phyloP scores from a whole-genome alignment of 30 jellyfish, hydroid and myxozoan genomes.

The Chironex yamaguchii region DNA sequence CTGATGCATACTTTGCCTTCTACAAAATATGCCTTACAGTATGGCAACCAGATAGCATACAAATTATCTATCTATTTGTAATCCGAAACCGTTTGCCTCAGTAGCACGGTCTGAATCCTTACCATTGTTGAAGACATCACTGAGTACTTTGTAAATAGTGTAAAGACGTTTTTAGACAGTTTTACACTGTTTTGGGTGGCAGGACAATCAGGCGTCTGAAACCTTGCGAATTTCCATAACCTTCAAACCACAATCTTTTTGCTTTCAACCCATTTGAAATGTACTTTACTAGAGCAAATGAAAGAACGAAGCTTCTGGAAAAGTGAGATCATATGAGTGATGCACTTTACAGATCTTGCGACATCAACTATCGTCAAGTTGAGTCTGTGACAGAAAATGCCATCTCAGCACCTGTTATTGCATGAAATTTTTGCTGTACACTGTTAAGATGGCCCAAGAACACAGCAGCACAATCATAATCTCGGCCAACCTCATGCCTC shows the following conservation, averaged over 20 bases:
- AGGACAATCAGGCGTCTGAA: constrained; percentile 65
- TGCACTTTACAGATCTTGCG: not conserved
- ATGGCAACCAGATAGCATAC: constrained; percentile 54
- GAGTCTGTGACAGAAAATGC: constrained; percentile 55
- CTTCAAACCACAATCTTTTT: not conserved
- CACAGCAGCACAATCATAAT: constrained; percentile 62
- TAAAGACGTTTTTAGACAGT: constrained; percentile 46
- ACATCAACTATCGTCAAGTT: constrained; percentile 37
- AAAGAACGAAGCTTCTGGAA: constrained; percentile 41
- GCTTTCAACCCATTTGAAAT: constrained; percentile 27
- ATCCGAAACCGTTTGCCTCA: constrained; percentile 19
- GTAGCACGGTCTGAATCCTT: constrained; percentile 3
- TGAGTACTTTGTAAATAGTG: constrained; percentile 21
- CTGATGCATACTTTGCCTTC: constrained; percentile 28
- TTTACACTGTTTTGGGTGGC: constrained; percentile 70
- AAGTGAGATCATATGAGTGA: constrained; percentile 29
- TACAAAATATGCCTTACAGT: constrained; percentile 10
- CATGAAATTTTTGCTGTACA: constrained; percentile 23
- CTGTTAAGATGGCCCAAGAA: constrained; percentile 58
- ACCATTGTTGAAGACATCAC: constrained; percentile 21
- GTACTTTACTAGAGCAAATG: constrained; percentile 43
- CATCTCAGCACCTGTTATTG: constrained; percentile 48
- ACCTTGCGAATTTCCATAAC: constrained; percentile 48
- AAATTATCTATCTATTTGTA: constrained; percentile 25
- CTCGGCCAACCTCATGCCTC: constrained; percentile 70